Conservation (phyloP, 2,797 vertebrate species). For the Novumbra hubbsi region DNA sequence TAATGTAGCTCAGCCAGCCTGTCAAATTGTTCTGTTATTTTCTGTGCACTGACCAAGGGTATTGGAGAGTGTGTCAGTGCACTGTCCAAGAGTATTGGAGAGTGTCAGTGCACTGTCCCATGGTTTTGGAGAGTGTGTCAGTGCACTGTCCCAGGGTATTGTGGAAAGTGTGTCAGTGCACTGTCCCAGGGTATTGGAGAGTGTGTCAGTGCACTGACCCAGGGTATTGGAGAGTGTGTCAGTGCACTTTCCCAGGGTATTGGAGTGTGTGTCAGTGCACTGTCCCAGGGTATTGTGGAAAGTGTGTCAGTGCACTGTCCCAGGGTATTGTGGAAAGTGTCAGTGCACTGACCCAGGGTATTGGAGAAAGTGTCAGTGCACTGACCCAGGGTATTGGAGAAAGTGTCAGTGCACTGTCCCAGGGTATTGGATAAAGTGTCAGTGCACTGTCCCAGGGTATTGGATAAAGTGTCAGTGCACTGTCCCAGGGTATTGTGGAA, state of each 20-base stretch:
- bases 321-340: constrained; percentile 33
- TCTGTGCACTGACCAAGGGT: constrained; percentile 23
- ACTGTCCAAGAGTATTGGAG: constrained; percentile 27
- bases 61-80: constrained; percentile 29
- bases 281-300: constrained; percentile 29
- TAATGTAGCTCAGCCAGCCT: no score
- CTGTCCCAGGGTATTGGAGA: constrained; percentile 28
- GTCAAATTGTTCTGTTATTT: constrained; percentile 17
- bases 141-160: constrained; percentile 27
- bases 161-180: constrained; percentile 24
- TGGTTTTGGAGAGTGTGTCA: constrained; percentile 31
- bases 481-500: constrained; percentile 29
- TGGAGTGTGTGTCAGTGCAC: constrained; percentile 24
- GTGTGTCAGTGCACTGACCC: constrained; percentile 25
- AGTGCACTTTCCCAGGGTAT: constrained; percentile 23
- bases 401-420: constrained; percentile 25
- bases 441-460: constrained; percentile 24
- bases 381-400: constrained; percentile 28
- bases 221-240: constrained; percentile 35
- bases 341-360: constrained; percentile 23
- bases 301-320: constrained; percentile 25
- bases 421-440: constrained; percentile 35
- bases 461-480: constrained; percentile 24
- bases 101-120: no score
- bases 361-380: constrained; percentile 27